A percentile compares a stretch with the other conserved stretches of the same genome.
These are phyloP conservation scores for Thymelicus lineola DNA, from an alignment of 2,888 invertebrate species.

Conservation along the genomic window DNA sequence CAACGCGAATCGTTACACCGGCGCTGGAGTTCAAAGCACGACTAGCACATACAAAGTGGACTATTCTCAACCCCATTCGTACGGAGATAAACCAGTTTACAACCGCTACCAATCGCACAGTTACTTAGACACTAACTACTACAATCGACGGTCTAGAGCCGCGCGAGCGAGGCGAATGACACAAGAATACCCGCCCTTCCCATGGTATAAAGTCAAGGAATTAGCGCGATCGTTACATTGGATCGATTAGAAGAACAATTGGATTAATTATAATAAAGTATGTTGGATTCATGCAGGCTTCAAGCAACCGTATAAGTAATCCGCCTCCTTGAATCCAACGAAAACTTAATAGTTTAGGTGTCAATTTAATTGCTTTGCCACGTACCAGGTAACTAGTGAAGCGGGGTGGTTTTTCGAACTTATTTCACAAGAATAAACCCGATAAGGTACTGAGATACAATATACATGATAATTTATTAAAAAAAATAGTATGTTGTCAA, in stretches of 20 bases:
- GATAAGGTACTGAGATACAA: not conserved
- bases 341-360: slow-evolving; percentile 43
- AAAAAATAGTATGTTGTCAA: too few relatives aligned
- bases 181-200: slow-evolving; percentile 87
- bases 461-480: slow-evolving; percentile 9
- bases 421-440: not conserved
- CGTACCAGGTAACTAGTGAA: slow-evolving; percentile 52
- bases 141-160: slow-evolving; percentile 76
- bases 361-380: slow-evolving; percentile 58
- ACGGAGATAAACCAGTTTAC: slow-evolving; percentile 75
- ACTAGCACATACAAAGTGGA: slow-evolving; percentile 81
- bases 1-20: slow-evolving; percentile 72
- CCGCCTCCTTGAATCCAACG: slow-evolving; percentile 79
- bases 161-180: slow-evolving; percentile 70
- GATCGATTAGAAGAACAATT: slow-evolving; percentile 73
- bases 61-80: slow-evolving; percentile 77
- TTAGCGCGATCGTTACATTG: slow-evolving; percentile 88
- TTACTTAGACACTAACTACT: slow-evolving; percentile 69
- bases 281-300: slow-evolving; percentile 77
- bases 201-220: slow-evolving; percentile 91
- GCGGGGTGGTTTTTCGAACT: not conserved
- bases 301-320: slow-evolving; percentile 45
- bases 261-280: slow-evolving; percentile 58
- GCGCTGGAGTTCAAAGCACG: slow-evolving; percentile 69
- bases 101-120: slow-evolving; percentile 75